Conservation (phyloP, 2,888 invertebrate species). For the Ferdinandea cuprea region DNA sequence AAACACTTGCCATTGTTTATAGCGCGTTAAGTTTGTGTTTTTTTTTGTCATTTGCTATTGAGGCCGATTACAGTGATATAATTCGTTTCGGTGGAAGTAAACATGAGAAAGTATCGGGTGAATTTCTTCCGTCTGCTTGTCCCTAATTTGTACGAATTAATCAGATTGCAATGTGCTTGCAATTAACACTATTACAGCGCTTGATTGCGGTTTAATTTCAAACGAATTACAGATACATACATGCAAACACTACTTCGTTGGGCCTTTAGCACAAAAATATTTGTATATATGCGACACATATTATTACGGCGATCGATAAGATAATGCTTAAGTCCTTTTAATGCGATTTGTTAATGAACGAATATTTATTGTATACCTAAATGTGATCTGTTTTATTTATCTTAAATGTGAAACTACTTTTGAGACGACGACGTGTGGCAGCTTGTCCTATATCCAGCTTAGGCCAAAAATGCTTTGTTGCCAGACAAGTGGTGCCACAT, state of each 20-base stretch:
- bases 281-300: too few relatives aligned
- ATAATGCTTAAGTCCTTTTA: too few relatives aligned
- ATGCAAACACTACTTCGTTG: neutral
- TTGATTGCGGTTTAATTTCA: neutral
- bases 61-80: conserved; percentile 11
- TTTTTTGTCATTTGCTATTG: neutral
- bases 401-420: too few relatives aligned
- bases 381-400: too few relatives aligned
- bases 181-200: conserved; percentile 6
- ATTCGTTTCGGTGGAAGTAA: conserved; percentile 12
- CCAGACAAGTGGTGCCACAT: too few relatives aligned
- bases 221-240: neutral
- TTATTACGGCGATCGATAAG: too few relatives aligned
- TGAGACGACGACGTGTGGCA: too few relatives aligned
- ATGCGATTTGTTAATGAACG: too few relatives aligned
- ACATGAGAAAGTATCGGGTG: neutral
- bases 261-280: too few relatives aligned
- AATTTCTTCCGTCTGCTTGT: conserved; percentile 11
- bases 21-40: conserved; percentile 2
- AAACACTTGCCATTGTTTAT: conserved; percentile 18
- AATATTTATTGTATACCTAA: too few relatives aligned
- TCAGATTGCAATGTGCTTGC: conserved; percentile 3
- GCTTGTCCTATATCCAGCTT: too few relatives aligned
- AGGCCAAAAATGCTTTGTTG: too few relatives aligned
- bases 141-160: conserved; percentile 4